Percentiles rank a stretch among this genome's conserved stretches.
Evolutionary conservation across 2,888 invertebrate genomes (phyloP).

Genomic region (Pomacea canaliculata): DNA sequence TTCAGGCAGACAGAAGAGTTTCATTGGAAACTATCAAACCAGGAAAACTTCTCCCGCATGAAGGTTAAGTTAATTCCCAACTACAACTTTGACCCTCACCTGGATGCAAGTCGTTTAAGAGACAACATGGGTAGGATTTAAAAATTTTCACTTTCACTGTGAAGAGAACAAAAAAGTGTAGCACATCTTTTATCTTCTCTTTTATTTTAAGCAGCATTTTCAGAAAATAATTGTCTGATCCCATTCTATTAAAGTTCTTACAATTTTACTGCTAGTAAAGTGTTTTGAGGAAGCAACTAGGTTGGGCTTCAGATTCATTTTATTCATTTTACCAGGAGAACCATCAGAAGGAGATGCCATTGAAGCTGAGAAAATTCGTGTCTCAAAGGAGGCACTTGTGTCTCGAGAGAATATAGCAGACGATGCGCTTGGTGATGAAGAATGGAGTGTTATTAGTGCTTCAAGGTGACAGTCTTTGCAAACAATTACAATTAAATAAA

Average conservation of each 20-base stretch:
- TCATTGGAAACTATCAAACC: constrained; percentile 76
- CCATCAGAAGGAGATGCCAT: constrained; percentile 31
- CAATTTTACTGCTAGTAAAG: too few relatives aligned
- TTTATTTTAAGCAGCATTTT: too few relatives aligned
- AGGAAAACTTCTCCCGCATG: constrained; percentile 77
- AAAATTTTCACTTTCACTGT: too few relatives aligned
- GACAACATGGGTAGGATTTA: constrained; percentile 73
- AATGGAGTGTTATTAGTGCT: constrained; percentile 66
- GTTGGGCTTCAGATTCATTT: too few relatives aligned
- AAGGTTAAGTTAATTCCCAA: constrained; percentile 75
- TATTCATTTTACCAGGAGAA: constrained; percentile 27
- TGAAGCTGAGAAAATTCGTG: constrained; percentile 40
- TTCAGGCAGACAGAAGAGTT: constrained; percentile 31
- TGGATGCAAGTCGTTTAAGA: constrained; percentile 75
- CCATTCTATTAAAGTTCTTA: too few relatives aligned
- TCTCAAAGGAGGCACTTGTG: constrained; percentile 61
- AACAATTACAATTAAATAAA: too few relatives aligned
- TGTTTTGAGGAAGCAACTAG: too few relatives aligned
- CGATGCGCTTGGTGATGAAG: constrained; percentile 68
- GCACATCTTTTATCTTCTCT: too few relatives aligned
- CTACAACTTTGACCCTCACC: constrained; percentile 74
- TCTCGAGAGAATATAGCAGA: constrained; percentile 64
- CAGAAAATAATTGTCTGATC: too few relatives aligned
- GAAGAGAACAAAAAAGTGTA: too few relatives aligned
- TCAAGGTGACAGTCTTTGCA: constrained; percentile 35